Evolutionary conservation across 1,140 invertebrate species (phyloP).

Genomic region (Hylaeus volcanicus): DNA sequence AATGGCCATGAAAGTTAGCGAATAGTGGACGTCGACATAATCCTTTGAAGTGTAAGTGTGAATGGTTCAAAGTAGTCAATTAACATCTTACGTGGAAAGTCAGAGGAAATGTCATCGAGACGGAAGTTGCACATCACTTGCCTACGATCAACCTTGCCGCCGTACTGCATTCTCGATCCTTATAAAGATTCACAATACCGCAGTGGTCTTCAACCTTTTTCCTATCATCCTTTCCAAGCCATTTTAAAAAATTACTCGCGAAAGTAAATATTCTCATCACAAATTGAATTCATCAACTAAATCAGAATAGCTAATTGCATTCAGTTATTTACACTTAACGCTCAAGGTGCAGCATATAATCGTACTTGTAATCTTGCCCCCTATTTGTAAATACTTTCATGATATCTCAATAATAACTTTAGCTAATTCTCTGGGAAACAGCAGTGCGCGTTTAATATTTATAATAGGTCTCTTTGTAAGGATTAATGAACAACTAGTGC

Average conservation of each 20-base stretch:
- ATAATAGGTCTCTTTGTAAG: no score
- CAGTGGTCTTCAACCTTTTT: constrained; percentile 19
- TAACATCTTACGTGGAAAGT: neutral
- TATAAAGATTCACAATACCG: constrained; percentile 4
- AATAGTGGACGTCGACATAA: neutral
- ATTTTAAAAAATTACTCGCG: no score
- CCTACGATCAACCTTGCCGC: constrained; percentile 15
- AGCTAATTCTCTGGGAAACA: neutral
- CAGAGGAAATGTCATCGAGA: constrained; percentile 18
- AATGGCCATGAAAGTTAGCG: neutral
- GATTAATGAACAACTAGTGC: no score
- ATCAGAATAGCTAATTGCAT: no score
- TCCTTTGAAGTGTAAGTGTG: neutral
- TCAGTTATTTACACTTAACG: no score
- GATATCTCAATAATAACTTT: no score
- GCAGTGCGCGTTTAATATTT: no score
- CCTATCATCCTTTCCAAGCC: neutral
- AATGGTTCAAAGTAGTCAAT: neutral
- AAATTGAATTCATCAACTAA: no score
- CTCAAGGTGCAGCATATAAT: no score
- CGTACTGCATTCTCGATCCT: constrained; percentile 24
- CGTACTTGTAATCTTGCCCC: no score
- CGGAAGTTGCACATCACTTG: constrained; percentile 39
- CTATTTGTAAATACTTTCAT: no score
- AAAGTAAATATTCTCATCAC: no score